Conservation (phyloP, 2,888 invertebrate genomes). For the Geophilus truncorum region DNA sequence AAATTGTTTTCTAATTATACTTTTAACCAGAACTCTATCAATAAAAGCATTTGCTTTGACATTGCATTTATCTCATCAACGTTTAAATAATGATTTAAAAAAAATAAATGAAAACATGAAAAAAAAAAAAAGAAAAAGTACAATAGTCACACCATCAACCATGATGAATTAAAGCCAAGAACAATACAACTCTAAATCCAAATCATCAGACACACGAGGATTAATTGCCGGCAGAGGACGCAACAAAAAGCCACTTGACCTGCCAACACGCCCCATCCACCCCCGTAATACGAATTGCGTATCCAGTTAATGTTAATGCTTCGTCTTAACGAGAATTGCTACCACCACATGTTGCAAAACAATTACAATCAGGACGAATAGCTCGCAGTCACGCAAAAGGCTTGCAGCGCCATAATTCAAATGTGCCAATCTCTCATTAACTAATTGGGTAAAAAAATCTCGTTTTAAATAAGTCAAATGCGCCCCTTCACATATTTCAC, state of each 20-base stretch:
- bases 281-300: neutral
- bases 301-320: neutral
- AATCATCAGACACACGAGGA: conserved; percentile 22
- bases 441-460: neutral
- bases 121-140: neutral
- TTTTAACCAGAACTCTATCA: neutral
- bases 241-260: conserved; percentile 27
- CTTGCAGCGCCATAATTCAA: neutral
- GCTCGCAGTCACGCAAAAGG: neutral
- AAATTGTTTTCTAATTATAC: neutral
- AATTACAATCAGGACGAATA: neutral
- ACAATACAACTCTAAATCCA: conserved; percentile 18
- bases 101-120: neutral
- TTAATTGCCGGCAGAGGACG: conserved; percentile 27
- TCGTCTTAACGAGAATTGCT: neutral
- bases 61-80: neutral
- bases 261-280: neutral
- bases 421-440: conserved; percentile 14
- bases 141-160: neutral
- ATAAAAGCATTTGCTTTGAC: neutral
- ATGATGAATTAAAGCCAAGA: conserved; percentile 25
- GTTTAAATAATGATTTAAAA: neutral
- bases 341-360: conserved; percentile 16
- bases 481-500: neutral
- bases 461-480: neutral